A percentile compares a stretch with the other conserved stretches of the same genome.
Conservation (phyloP, 2,888 invertebrate genomes). For the Schrankia costaestrigalis region DNA sequence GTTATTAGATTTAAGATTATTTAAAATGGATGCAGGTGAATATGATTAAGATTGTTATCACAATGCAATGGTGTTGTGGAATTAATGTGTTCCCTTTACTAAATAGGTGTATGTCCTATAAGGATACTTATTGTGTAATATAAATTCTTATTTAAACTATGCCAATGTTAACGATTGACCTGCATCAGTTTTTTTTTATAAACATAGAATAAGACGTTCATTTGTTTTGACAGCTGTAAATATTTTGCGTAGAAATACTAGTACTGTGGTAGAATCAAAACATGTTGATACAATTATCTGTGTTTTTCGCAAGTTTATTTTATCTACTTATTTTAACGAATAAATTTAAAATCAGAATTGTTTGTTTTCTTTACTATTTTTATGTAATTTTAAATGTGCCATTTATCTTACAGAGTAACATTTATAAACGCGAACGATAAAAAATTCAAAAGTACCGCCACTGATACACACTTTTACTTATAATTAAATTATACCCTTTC, state of each 20-base stretch:
- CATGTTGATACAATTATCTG: constrained; percentile 71
- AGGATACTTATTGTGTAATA: constrained; percentile 53
- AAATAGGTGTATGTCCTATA: constrained; percentile 48
- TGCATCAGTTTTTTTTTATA: constrained; percentile 62
- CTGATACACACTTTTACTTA: too few relatives aligned
- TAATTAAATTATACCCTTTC: too few relatives aligned
- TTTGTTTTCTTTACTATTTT: constrained; percentile 25
- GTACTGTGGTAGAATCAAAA: constrained; percentile 65
- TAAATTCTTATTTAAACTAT: constrained; percentile 44
- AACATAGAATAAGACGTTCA: constrained; percentile 53
- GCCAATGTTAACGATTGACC: constrained; percentile 69
- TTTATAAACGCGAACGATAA: background rate
- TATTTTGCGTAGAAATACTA: constrained; percentile 67
- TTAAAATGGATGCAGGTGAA: constrained; percentile 66
- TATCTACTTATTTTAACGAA: constrained; percentile 80
- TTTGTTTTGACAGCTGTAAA: constrained; percentile 74
- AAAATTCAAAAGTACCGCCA: background rate
- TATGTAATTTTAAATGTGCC: background rate
- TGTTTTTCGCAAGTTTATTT: constrained; percentile 78
- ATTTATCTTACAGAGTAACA: too few relatives aligned
- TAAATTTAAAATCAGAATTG: constrained; percentile 67
- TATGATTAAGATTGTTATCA: constrained; percentile 62
- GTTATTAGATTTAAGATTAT: constrained; percentile 37
- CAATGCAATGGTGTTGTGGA: constrained; percentile 48
- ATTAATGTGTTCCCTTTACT: constrained; percentile 58